Percentiles rank a stretch among this genome's conserved stretches.
phyloP scores from a whole-genome alignment of 2,888 invertebrate genomes.

The Synanthedon andrenaeformis region DNA sequence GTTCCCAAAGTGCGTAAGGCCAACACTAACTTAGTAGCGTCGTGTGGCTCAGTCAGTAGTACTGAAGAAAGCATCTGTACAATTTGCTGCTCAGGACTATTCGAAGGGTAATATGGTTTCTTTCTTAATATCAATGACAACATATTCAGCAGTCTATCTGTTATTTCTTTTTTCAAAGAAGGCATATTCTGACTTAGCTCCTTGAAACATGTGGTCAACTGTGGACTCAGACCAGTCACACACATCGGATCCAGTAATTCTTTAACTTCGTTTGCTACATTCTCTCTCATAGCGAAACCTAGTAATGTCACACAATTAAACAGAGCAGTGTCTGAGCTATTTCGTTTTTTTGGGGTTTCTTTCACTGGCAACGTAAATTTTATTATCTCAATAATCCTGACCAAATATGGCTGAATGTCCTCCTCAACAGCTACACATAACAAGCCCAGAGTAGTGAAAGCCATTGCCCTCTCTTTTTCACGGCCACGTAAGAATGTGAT shows the following conservation, averaged over 20 bases:
- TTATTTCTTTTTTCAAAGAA: conserved; percentile 88
- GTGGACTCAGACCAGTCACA: conserved; percentile 88
- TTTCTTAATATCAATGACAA: conserved; percentile 91
- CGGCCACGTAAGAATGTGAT: conserved; percentile 81
- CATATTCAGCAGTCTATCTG: conserved; percentile 91
- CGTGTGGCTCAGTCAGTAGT: conserved; percentile 70
- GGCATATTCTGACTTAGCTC: conserved; percentile 93
- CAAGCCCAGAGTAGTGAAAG: conserved; percentile 92
- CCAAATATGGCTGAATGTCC: conserved; percentile 82
- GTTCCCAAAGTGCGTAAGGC: conserved; percentile 93
- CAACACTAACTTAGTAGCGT: conserved; percentile 88
- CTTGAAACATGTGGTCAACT: conserved; percentile 90
- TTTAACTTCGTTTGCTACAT: conserved; percentile 81
- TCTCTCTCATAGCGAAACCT: conserved; percentile 86
- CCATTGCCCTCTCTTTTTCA: conserved; percentile 87
- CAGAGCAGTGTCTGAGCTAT: conserved; percentile 83
- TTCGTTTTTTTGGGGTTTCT: conserved; percentile 82
- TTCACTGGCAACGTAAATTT: conserved; percentile 80
- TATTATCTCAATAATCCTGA: conserved; percentile 87
- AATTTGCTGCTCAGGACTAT: conserved; percentile 62
- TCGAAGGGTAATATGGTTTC: conserved; percentile 78
- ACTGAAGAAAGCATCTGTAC: conserved; percentile 49
- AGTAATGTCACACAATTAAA: conserved; percentile 96
- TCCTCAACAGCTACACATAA: conserved; percentile 90
- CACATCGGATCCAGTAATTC: conserved; percentile 93